Evolutionary conservation across 2,888 invertebrate genomes (phyloP).

Genomic region (Alsophila aescularia): DNA sequence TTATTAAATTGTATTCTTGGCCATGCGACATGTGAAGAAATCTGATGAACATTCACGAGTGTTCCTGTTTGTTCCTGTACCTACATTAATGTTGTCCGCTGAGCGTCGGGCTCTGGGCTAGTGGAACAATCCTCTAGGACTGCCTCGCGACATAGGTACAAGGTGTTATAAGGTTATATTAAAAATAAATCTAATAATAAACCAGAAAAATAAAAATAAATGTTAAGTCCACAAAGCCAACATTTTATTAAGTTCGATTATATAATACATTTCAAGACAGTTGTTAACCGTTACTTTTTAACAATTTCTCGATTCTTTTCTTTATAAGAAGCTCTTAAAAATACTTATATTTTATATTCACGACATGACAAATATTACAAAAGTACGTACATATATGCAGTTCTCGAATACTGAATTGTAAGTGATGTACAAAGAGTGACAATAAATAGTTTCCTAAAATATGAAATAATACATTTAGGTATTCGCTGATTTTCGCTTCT

Average conservation of each 20-base stretch:
- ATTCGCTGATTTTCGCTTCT: too few relatives aligned
- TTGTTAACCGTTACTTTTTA: conserved; percentile 46
- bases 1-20: too few relatives aligned
- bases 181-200: neutral
- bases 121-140: too few relatives aligned
- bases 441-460: conserved; percentile 76
- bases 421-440: conserved; percentile 70
- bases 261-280: conserved; percentile 53
- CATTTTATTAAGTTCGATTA: conserved; percentile 61
- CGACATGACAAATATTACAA: conserved; percentile 30
- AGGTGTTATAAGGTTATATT: too few relatives aligned
- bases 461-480: conserved; percentile 49
- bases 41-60: too few relatives aligned
- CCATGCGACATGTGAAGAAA: too few relatives aligned
- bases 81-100: too few relatives aligned
- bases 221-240: conserved; percentile 59
- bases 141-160: too few relatives aligned
- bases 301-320: conserved; percentile 49
- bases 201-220: conserved; percentile 35
- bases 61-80: too few relatives aligned
- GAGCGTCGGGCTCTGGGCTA: too few relatives aligned
- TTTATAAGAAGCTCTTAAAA: conserved; percentile 56
- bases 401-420: conserved; percentile 28
- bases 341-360: conserved; percentile 32
- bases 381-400: conserved; percentile 14